These are phyloP conservation scores for Myiozetetes cayanensis DNA, from an alignment of 2,113 vertebrate genomes.

Conservation along the genomic window DNA sequence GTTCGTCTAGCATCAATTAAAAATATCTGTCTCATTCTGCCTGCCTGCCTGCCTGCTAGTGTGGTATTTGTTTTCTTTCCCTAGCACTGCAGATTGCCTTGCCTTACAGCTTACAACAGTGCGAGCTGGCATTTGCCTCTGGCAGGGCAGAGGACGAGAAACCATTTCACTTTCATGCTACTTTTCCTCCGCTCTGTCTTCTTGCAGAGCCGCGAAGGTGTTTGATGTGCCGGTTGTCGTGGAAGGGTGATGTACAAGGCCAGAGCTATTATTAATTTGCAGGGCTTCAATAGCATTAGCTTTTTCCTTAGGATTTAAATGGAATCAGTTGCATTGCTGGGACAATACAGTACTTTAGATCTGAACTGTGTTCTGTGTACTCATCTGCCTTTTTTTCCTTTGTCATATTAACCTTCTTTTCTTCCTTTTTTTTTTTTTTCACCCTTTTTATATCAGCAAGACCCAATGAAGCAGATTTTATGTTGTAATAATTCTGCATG, in stretches of 20 bases:
- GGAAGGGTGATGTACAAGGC: constrained; percentile 28
- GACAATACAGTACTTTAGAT: background rate
- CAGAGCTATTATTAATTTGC: background rate
- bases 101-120: constrained; percentile 40
- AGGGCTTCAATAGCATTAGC: background rate
- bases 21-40: constrained; percentile 67
- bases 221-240: constrained; percentile 12
- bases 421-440: background rate
- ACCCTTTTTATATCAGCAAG: constrained; percentile 41
- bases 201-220: background rate
- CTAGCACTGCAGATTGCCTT: constrained; percentile 22
- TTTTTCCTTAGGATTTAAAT: constrained; percentile 26
- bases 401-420: background rate
- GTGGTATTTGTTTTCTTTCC: constrained; percentile 47
- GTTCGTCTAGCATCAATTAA: constrained; percentile 65
- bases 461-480: constrained; percentile 59
- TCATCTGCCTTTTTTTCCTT: constrained; percentile 8
- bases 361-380: background rate
- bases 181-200: background rate
- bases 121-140: constrained; percentile 56
- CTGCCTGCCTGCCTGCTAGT: constrained; percentile 48
- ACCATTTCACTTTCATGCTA: constrained; percentile 34
- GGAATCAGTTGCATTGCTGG: background rate
- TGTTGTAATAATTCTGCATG: constrained; percentile 56
- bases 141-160: constrained; percentile 38